Conservation (phyloP, 2,888 invertebrate genomes). For the Rambutsinella grinnellia region DNA sequence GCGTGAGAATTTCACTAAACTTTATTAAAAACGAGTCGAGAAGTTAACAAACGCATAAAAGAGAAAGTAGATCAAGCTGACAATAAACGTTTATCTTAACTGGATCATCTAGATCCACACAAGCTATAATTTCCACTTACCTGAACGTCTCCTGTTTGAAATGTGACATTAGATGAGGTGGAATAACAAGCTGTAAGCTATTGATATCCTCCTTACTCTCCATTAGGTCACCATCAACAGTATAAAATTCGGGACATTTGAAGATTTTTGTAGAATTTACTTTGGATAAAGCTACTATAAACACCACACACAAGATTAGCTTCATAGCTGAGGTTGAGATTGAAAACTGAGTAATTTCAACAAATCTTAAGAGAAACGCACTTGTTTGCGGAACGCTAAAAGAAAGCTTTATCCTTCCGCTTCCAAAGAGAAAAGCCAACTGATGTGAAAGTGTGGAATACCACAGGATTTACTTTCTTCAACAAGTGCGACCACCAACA, state of each 20-base stretch:
- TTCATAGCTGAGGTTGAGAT: background rate
- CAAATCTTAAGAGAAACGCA: no score
- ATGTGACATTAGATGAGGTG: slow-evolving; percentile 29
- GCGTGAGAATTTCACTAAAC: no score
- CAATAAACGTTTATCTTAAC: no score
- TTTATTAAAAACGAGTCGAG: no score
- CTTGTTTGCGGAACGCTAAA: no score
- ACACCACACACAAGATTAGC: background rate
- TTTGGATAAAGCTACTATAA: background rate
- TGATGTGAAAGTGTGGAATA: slow-evolving; percentile 5
- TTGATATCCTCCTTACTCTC: background rate
- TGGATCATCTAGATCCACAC: no score
- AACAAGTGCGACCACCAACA: slow-evolving; percentile 25
- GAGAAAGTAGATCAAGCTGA: no score
- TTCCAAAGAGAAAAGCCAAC: slow-evolving; percentile 19
- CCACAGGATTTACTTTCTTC: slow-evolving; percentile 10
- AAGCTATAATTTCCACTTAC: no score
- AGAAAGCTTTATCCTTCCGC: slow-evolving; percentile 6
- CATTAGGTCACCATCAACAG: no score
- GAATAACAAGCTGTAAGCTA: background rate
- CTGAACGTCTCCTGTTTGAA: slow-evolving; percentile 14
- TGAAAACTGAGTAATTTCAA: no score
- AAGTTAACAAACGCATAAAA: no score
- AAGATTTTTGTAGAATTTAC: background rate
- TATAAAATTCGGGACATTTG: slow-evolving; percentile 14